Evolutionary conservation across 2,888 invertebrate species (phyloP), one percentile per base, ranked within the genome.

Genomic region (Scaptomyza caliginosa): DNA sequence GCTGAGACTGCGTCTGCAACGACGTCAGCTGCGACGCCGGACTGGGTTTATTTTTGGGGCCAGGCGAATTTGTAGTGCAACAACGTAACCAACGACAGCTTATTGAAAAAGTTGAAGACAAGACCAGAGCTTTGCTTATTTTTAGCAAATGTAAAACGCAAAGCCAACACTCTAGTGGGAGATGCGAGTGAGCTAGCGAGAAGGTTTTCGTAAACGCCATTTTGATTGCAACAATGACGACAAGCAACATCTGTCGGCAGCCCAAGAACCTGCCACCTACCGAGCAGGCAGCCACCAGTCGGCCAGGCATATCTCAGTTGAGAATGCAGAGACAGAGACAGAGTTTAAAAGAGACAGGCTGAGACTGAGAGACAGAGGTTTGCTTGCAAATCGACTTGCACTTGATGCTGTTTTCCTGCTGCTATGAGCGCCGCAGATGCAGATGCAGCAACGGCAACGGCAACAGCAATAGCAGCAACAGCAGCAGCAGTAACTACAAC

Each of bases 351-450:
- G 45, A 43, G 49, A 46, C 45, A 5, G 39, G 13, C 45, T 21
- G 51, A 40, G 56, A 4, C 10, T 38, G 11, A 19, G 38, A 19
- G 17, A 19, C 45, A 28, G 45, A 28, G 43, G 13, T 32, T 17
- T 45, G 43, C 19, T 5, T 72, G 77, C 77, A 77, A 69, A 77
- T 72, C 80, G 56, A 66, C 86, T 62, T 77, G 88, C 88, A 83
- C 56, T 74, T 67, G 57, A 54, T 86, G 86, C 89, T 89, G 89
- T 66, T 86, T 72, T 68, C 90, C 89, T 87, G 89, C 69, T 89
- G 74, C 67, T 62, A 57, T 56, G 82, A 89, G 86, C 89, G 89
- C 79, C 87, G 88, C 80, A 74, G 84, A 87, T 89, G 89, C 89
- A 89, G 89, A 89, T 89, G 90, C 90, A 86, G 85, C 87, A 75